Conservation (phyloP, 1,140 invertebrate genomes). For the Drosophila murphyi region DNA sequence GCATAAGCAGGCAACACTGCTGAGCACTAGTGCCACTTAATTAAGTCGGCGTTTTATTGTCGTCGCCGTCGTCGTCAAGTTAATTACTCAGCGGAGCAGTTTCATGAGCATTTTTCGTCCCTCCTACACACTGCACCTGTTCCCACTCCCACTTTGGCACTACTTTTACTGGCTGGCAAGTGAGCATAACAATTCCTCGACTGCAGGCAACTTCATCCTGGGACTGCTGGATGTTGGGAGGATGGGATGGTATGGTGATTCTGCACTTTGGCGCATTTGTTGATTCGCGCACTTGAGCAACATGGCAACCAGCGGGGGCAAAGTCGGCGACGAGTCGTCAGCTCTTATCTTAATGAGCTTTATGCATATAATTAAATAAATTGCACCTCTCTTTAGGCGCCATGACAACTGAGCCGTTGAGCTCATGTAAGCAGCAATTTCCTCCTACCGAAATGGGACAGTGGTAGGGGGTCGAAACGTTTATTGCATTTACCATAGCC, state of each 20-base stretch:
- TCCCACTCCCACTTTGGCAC: conserved; percentile 39
- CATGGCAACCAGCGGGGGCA: conserved; percentile 32
- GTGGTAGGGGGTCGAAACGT: neutral
- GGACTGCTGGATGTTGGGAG: neutral
- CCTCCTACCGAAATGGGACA: too few species aligned
- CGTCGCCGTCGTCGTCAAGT: conserved; percentile 58
- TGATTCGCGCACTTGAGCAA: conserved; percentile 78
- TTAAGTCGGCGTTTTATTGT: conserved; percentile 79
- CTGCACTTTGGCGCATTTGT: conserved; percentile 80
- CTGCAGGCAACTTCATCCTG: conserved; percentile 37
- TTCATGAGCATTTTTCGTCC: neutral
- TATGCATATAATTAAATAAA: conserved; percentile 84
- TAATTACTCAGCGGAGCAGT: conserved; percentile 65
- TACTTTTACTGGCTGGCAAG: conserved; percentile 73
- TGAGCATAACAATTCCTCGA: conserved; percentile 77
- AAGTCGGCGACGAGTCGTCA: conserved; percentile 38
- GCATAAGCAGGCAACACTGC: conserved; percentile 44
- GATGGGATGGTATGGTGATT: neutral
- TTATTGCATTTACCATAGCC: conserved; percentile 37
- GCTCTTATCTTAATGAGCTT: conserved; percentile 84
- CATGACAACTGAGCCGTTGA: conserved; percentile 66
- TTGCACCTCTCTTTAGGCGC: conserved; percentile 69
- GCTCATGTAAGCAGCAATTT: conserved; percentile 5
- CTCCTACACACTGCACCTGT: conserved; percentile 6
- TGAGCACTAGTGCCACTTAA: conserved; percentile 79